These are phyloP conservation scores for Nymphalis c-album DNA, from an alignment of 2,888 invertebrate species.

Conservation along the genomic window DNA sequence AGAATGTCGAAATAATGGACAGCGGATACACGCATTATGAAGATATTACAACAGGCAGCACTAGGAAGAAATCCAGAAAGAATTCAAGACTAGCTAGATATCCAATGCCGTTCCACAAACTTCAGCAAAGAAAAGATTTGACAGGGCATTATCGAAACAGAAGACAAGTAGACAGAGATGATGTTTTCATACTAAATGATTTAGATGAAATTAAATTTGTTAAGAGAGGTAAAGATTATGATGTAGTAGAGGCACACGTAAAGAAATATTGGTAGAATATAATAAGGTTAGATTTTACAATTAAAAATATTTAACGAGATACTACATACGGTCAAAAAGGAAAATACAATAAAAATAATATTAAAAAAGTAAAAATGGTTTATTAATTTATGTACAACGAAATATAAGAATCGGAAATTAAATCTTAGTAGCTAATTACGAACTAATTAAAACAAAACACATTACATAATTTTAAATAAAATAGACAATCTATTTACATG, in stretches of 20 bases:
- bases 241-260: conserved; percentile 55
- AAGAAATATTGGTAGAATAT: conserved; percentile 58
- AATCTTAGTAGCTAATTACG: neutral
- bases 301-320: neutral
- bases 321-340: neutral
- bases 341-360: neutral
- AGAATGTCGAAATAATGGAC: conserved; percentile 34
- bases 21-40: conserved; percentile 47
- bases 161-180: conserved; percentile 46
- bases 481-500: conserved; percentile 42
- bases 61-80: conserved; percentile 53
- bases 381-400: conserved; percentile 10
- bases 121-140: conserved; percentile 46
- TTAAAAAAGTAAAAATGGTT: neutral
- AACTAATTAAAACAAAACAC: neutral
- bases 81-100: conserved; percentile 53
- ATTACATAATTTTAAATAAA: conserved; percentile 14
- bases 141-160: conserved; percentile 36
- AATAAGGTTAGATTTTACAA: neutral
- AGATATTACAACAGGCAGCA: conserved; percentile 50
- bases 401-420: neutral
- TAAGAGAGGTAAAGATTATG: conserved; percentile 52
- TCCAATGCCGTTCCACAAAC: conserved; percentile 62
- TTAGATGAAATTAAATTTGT: conserved; percentile 65
- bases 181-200: conserved; percentile 61